Percentiles rank a stretch among this genome's conserved stretches.
phyloP scores from a whole-genome alignment of 23 tunicate species.

The Halocynthia roretzi region DNA sequence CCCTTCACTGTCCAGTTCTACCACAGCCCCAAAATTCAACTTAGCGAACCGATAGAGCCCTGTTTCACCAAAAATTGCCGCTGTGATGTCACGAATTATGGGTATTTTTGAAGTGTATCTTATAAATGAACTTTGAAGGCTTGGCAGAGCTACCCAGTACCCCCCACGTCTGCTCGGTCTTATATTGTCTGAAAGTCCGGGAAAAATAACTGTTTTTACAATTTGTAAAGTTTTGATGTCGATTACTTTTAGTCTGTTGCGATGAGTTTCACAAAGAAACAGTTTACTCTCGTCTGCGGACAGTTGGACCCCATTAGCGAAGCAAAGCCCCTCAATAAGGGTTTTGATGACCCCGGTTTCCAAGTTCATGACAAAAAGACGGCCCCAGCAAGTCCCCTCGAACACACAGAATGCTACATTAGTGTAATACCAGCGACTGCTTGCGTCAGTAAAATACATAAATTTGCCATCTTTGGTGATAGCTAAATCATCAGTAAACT shows the following conservation, averaged over 20 bases:
- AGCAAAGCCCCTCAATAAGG: neutral
- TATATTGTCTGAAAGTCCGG: slow-evolving; percentile 11
- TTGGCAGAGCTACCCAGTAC: slow-evolving; percentile 18
- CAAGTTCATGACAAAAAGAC: slow-evolving; percentile 5
- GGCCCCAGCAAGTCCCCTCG: slow-evolving; percentile 15
- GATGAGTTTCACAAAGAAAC: neutral
- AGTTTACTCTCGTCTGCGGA: neutral
- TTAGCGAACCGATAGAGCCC: neutral
- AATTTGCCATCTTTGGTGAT: neutral
- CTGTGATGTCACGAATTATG: neutral
- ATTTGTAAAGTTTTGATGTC: slow-evolving; percentile 6
- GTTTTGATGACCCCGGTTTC: neutral
- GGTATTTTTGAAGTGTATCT: neutral
- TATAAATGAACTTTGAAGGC: neutral
- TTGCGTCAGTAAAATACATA: slow-evolving; percentile 16
- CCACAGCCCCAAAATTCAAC: neutral
- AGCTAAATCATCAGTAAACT: slow-evolving; percentile 13
- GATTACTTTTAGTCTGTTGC: neutral
- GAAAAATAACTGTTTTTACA: neutral
- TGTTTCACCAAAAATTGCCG: neutral
- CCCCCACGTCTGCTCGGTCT: slow-evolving; percentile 9
- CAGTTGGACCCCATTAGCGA: slow-evolving; percentile 17
- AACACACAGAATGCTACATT: neutral
- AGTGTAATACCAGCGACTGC: slow-evolving; percentile 12
- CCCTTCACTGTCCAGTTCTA: neutral